Base-by-base conservation (phyloP, 2,797 vertebrate genomes). In the Sebastes flavidus region DNA sequence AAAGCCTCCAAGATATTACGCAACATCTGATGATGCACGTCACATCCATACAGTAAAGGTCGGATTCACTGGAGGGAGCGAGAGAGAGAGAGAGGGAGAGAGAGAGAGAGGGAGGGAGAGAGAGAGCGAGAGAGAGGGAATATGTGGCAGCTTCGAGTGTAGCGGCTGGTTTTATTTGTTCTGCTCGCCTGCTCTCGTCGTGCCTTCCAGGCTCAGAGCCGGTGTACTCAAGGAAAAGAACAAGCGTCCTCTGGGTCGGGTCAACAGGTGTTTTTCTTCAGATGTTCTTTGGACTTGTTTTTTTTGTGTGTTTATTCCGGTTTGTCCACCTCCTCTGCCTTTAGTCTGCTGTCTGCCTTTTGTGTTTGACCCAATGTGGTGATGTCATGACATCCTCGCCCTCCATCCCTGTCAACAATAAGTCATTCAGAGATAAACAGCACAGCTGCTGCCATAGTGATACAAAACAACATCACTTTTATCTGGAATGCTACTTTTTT, bases 1-100 rank as follows among this genome's bases (percentile, higher is more conserved):
- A 81, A 86, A 88, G 79, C 77, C 78, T 82, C 81, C 76, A 81
- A 88, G 82, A 88, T 73, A 66, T 93, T 90, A 90, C 59, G 77
- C 81, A 92, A 93, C 81, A 77, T 68, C 56, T 73, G 81, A 83
- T 87, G 90, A 87, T 78, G 77, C 83, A 79, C 8, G 8, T 62
- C 77, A 42, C 60, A 75, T 88, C 83, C n/a, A 81, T 89, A 87
- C 83, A 78, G 87, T 86, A 82, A 78, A 82, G 83, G 75, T 89
- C 27, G 8, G 25, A 77, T 70, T 74, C 63, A 29, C 77, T 54
- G 22, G 63, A 24, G 60, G 65, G 60, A 59, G 55, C 29, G 72
- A 20, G 18, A 49, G 46, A 8, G 16, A 49, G 46, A 20, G 18
- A 0, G 6, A 38, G 36, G 14, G 38, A 5, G 36, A 7, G 29